Evolutionary conservation across 2,797 vertebrate species (phyloP).

Genomic region (Sparidentex hasta): DNA sequence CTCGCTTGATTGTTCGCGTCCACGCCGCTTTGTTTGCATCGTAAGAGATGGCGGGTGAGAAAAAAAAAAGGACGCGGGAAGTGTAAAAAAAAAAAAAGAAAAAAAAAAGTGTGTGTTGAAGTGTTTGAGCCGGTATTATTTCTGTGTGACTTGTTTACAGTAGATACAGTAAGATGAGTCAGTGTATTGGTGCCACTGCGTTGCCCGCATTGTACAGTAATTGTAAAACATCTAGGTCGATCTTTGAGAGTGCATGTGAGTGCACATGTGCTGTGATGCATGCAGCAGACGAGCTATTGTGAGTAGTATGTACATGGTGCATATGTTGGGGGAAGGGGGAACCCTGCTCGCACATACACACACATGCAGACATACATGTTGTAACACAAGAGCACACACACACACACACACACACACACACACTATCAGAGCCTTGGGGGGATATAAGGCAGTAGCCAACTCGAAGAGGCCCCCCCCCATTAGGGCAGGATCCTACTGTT

Average conservation of each 20-base stretch:
- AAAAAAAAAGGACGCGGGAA: constrained; percentile 34
- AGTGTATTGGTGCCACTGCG: constrained; percentile 51
- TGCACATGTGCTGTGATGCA: constrained; percentile 74
- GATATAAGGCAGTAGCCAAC: constrained; percentile 72
- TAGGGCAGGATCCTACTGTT: constrained; percentile 75
- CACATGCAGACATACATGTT: constrained; percentile 53
- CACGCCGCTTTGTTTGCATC: constrained; percentile 38
- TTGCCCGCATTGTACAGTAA: constrained; percentile 51
- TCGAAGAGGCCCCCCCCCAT: constrained; percentile 81
- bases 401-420: constrained; percentile 33
- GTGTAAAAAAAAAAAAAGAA: not conserved
- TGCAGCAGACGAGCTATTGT: constrained; percentile 69
- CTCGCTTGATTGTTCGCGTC: constrained; percentile 6
- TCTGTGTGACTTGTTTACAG: constrained; percentile 51
- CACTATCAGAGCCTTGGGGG: constrained; percentile 66
- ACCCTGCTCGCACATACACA: constrained; percentile 21
- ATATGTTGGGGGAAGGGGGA: constrained; percentile 67
- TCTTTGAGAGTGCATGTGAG: constrained; percentile 74
- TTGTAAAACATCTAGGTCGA: constrained; percentile 81
- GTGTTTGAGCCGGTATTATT: constrained; percentile 48
- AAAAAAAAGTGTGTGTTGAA: constrained; percentile 25
- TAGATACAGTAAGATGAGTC: constrained; percentile 65
- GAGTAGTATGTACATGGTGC: constrained; percentile 63
- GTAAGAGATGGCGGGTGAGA: constrained; percentile 31
- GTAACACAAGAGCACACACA: constrained; percentile 42